Evolutionary conservation across 2,888 invertebrate genomes (phyloP), one percentile per base, ranked within the genome.

Genomic region (Scaeva pyrastri): DNA sequence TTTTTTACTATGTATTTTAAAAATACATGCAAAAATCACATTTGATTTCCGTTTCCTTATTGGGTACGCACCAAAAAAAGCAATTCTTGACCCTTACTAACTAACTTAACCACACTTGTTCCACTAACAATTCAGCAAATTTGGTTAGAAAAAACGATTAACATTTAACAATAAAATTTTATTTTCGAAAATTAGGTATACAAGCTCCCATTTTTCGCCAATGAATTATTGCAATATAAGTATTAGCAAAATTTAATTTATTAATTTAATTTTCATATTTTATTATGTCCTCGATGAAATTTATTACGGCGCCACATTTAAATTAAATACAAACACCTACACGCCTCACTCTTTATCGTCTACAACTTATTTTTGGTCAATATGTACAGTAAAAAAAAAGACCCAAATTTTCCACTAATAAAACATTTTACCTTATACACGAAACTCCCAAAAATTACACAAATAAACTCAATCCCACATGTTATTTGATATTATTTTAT

Each of bases 401-500:
- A 56, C 48, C 21, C 36, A 58, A 58, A 58, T 58, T 58, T 58
- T 58, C 56, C 56, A 19, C 11, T 19, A 58, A 58, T 58, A 58
- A 58, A 58, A 36, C 31, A 58, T 48, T 70, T 58, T 21, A 52
- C 23, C 14, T 52, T 52, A 16, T 50, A 50, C 56, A 52, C 52
- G 60, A 78, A 31, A 66, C 2, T 64, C 31, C 55, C 31, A 60
- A 70, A 83, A 70, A 79, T 66, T 55, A 83, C 62, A 19, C 71
- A 56, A 19, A 39, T 68, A 19, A 77, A 52, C 75, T 66, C 71
- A 10, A 77, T 19, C 75, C 75, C 80, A 84, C 71, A 80, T 80
- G 84, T 80, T 66, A 79, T 79, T 75, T 71, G 80, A 72, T 72
- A 52, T 77, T 70, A 68, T 73, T 81, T 81, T 81, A 76, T 68